Conservation (phyloP, 30 jellyfish, hydroid and myxozoan species). For the Aurelia sp. region DNA sequence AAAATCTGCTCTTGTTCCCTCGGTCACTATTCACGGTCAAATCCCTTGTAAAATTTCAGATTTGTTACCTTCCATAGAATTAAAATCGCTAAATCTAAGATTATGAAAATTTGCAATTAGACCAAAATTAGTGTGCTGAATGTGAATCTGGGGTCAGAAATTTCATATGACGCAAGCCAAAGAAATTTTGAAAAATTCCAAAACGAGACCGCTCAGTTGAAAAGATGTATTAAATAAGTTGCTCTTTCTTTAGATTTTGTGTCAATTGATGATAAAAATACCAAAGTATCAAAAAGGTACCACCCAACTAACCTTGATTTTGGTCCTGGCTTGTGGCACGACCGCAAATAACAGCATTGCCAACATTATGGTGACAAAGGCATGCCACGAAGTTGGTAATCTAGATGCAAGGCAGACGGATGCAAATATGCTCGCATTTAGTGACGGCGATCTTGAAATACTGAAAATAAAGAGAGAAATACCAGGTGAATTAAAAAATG, state of each 20-base stretch:
- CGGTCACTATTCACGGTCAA: no score
- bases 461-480: slow-evolving; percentile 39
- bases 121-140: no score
- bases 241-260: background rate
- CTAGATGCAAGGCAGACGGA: slow-evolving; percentile 96
- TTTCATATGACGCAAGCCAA: no score
- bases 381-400: slow-evolving; percentile 90
- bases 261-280: background rate
- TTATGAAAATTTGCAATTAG: no score
- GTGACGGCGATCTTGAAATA: slow-evolving; percentile 80
- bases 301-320: slow-evolving; percentile 69
- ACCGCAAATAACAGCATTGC: slow-evolving; percentile 84
- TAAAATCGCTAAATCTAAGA: no score
- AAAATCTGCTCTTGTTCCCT: no score
- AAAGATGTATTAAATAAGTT: background rate
- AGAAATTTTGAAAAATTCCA: no score
- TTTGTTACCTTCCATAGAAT: no score
- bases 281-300: background rate
- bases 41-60: no score
- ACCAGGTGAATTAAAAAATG: no score
- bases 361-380: slow-evolving; percentile 76
- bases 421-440: slow-evolving; percentile 94
- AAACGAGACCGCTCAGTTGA: no score
- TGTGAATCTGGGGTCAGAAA: no score
- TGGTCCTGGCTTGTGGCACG: slow-evolving; percentile 79